A percentile compares a stretch with the other conserved stretches of the same genome.
Evolutionary conservation across 2,797 vertebrate genomes (phyloP).

Genomic region (Sus cebifrons): DNA sequence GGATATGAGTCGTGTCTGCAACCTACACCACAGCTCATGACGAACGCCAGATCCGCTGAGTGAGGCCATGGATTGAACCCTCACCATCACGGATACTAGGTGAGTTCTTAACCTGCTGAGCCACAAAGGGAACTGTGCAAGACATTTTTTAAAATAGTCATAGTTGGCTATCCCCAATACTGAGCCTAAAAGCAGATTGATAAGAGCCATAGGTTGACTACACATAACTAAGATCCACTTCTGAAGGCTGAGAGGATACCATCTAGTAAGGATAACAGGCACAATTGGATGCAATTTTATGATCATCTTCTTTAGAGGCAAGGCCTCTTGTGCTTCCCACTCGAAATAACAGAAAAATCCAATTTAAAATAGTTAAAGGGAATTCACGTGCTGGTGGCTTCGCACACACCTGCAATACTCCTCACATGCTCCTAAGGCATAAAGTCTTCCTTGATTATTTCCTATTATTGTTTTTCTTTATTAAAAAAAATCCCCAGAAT

Average conservation of each 20-base stretch:
- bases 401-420: constrained; percentile 8
- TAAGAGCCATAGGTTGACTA: background rate
- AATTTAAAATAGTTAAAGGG: background rate
- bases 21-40: too few species aligned
- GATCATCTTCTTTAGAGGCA: background rate
- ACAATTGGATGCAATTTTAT: background rate
- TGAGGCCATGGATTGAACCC: too few species aligned
- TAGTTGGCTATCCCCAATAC: background rate
- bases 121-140: too few species aligned
- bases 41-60: too few species aligned
- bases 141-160: background rate
- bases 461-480: constrained; percentile 60
- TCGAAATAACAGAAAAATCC: background rate
- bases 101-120: too few species aligned
- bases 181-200: constrained; percentile 15
- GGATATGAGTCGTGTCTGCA: too few species aligned
- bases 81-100: too few species aligned
- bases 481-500: constrained; percentile 64
- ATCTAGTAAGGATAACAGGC: background rate
- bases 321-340: background rate
- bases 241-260: background rate
- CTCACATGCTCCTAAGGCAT: background rate
- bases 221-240: background rate
- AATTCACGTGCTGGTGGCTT: background rate
- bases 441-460: constrained; percentile 8